These are phyloP conservation scores for Araneus ventricosus DNA, from an alignment of 1,140 invertebrate species.

Conservation along the genomic window DNA sequence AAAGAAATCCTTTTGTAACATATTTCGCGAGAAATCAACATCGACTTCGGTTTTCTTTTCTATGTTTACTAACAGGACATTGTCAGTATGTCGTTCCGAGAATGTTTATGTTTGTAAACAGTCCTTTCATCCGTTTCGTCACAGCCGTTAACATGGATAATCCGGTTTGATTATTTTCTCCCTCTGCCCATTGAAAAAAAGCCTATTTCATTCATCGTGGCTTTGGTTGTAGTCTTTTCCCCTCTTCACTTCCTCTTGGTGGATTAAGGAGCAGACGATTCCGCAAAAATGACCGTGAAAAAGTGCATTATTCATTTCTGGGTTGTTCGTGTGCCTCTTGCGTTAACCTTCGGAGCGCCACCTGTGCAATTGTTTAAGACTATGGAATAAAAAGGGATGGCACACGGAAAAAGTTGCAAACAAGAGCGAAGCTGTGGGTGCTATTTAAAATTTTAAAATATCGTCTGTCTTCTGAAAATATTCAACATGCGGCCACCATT, in stretches of 20 bases:
- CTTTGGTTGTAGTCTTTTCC: not conserved
- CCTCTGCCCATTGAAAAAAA: not conserved
- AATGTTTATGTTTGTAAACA: slow-evolving; percentile 1
- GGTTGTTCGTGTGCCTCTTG: not conserved
- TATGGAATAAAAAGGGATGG: not conserved
- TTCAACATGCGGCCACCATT: slow-evolving; percentile 26
- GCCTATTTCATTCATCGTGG: not conserved
- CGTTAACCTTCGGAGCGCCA: slow-evolving; percentile 55
- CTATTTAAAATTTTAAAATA: not conserved
- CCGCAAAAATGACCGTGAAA: slow-evolving; percentile 56
- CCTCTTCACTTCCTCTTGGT: not conserved
- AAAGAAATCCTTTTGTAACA: not conserved
- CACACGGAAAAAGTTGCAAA: not conserved
- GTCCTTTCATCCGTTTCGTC: not conserved
- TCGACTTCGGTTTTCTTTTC: not conserved
- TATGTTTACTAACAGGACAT: not conserved
- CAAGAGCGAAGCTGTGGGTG: not conserved
- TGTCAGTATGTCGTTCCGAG: not conserved
- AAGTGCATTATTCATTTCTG: slow-evolving; percentile 18
- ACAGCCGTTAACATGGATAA: not conserved
- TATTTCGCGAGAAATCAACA: not conserved
- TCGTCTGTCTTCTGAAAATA: not conserved
- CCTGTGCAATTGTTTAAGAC: not conserved
- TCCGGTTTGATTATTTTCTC: slow-evolving; percentile 13
- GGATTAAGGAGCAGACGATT: slow-evolving; percentile 25